Percentiles rank a stretch among this genome's conserved stretches.
Conservation (phyloP, 2,797 vertebrate genomes). For the Acestrorhynchus altus region DNA sequence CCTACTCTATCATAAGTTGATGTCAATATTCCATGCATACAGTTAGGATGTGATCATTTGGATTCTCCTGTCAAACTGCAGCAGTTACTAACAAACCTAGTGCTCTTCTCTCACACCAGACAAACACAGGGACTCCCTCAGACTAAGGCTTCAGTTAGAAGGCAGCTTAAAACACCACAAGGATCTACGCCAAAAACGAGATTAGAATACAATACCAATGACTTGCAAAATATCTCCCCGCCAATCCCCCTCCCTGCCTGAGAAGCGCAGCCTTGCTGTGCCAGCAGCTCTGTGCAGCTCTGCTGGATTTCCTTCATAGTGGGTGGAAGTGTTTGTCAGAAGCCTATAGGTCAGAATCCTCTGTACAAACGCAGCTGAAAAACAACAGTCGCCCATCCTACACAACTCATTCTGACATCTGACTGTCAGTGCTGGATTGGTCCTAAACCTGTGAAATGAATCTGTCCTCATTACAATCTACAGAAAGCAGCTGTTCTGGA, state of each 20-base stretch:
- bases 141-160: neutral
- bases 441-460: neutral
- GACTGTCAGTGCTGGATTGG: neutral
- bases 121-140: conserved; percentile 1
- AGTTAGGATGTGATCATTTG: neutral
- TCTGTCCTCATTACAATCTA: neutral
- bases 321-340: conserved; percentile 6
- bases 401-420: conserved; percentile 1
- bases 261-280: conserved; percentile 13
- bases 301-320: conserved; percentile 26
- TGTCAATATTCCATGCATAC: neutral
- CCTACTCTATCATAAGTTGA: neutral
- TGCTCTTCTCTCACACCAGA: neutral
- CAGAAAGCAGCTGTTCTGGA: neutral
- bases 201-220: conserved; percentile 14
- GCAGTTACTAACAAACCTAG: neutral
- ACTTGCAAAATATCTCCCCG: conserved; percentile 33
- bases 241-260: neutral
- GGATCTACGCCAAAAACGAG: conserved; percentile 1
- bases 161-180: neutral
- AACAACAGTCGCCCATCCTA: neutral
- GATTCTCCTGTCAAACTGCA: neutral
- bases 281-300: conserved; percentile 13
- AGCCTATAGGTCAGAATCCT: conserved; percentile 22
- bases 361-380: conserved; percentile 8